Conservation (phyloP, 2,797 vertebrate genomes). For the Halcyon badia region DNA sequence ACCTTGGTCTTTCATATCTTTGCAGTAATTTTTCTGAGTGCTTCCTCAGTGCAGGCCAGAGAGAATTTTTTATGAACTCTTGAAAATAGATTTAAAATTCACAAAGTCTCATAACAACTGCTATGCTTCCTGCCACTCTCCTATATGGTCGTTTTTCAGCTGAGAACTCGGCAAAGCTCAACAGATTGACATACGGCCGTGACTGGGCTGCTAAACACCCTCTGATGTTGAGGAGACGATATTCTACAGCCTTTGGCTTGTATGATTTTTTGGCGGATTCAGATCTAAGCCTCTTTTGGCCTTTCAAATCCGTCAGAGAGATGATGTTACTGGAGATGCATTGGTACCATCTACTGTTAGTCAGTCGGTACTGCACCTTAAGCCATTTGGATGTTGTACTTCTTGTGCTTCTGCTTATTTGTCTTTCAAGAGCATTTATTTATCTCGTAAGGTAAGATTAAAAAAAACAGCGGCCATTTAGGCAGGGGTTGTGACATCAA, state of each 20-base stretch:
- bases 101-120: conserved; percentile 45
- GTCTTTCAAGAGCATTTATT: neutral
- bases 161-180: conserved; percentile 38
- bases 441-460: conserved; percentile 14
- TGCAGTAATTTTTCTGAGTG: conserved; percentile 38
- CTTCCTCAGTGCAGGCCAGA: conserved; percentile 21
- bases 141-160: conserved; percentile 38
- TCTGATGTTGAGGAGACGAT: neutral
- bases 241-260: neutral
- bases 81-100: conserved; percentile 74
- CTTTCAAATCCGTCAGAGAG: neutral
- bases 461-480: conserved; percentile 13
- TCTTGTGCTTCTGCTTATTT: neutral
- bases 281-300: neutral
- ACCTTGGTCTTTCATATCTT: conserved; percentile 41
- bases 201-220: conserved; percentile 39
- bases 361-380: neutral
- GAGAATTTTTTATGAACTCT: conserved; percentile 73
- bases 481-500: neutral
- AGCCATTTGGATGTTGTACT: fast-evolving
- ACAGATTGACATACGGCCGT: conserved; percentile 11
- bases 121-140: conserved; percentile 49
- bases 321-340: neutral
- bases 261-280: neutral
- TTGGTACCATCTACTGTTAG: conserved; percentile 21